Evolutionary conservation across 2,797 vertebrate genomes (phyloP).

Genomic region (Rhincodon typus): DNA sequence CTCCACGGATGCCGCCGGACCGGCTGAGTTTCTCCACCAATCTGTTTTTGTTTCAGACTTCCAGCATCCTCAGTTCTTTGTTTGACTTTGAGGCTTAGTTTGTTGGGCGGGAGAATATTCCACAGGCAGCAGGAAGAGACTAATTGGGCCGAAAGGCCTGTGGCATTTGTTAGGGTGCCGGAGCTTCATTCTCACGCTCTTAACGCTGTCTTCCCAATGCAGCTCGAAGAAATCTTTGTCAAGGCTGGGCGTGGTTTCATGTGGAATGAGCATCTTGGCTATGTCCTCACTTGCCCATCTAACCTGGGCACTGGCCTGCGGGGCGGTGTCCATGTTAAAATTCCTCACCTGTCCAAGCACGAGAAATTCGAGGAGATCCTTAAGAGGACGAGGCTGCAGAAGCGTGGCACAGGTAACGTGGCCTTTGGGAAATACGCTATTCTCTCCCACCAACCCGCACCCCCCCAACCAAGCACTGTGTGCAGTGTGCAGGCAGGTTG

Average conservation of each 20-base stretch:
- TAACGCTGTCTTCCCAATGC: neutral
- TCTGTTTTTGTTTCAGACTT: too few species aligned
- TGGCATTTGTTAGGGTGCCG: too few species aligned
- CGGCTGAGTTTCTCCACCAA: too few species aligned
- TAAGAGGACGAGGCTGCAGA: constrained; percentile 72
- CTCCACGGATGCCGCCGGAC: too few species aligned
- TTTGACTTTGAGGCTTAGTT: too few species aligned
- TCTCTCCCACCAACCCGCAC: too few species aligned
- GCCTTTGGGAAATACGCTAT: neutral
- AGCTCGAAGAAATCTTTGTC: constrained; percentile 80
- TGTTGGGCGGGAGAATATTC: too few species aligned
- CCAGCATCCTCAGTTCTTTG: too few species aligned
- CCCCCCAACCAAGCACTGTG: too few species aligned
- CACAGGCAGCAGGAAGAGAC: too few species aligned
- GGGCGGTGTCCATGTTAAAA: constrained; percentile 72
- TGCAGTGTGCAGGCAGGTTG: too few species aligned
- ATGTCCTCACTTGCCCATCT: constrained; percentile 73
- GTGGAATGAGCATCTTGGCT: constrained; percentile 77
- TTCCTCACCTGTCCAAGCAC: constrained; percentile 71
- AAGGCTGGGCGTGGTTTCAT: constrained; percentile 71
- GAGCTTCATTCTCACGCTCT: neutral
- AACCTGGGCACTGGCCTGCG: constrained; percentile 75
- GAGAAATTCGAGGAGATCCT: constrained; percentile 75
- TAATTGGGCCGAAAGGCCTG: too few species aligned
- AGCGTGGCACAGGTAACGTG: constrained; percentile 69